Evolutionary conservation across 2,888 invertebrate species (phyloP), one percentile per base, ranked within the genome.

Genomic region (Pherbina coryleti): DNA sequence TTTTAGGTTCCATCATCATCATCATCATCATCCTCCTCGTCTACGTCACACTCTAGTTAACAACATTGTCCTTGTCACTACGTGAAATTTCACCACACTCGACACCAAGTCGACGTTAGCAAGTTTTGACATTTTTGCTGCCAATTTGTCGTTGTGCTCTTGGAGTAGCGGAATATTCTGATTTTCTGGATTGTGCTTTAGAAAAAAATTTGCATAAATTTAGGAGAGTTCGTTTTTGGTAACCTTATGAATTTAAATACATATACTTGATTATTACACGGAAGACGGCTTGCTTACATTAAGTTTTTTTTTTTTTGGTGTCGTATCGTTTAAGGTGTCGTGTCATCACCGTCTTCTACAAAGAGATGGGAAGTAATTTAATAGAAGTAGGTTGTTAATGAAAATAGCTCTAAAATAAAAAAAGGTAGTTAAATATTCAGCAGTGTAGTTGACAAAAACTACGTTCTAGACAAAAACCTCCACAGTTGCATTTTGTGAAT

Each of bases 1-100:
- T 28, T 71, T 71, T 31, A 53, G 62, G 62, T 73, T 49, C 49
- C 60, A 22, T 37, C 70, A 19, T 19, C 62, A n/a, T 62, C 31
- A 22, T 69, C 28, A 25, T 25, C 70, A 66, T 67, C 67, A 37
- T 67, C 66, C 19, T 66, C 66, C 11, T 31, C 85, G 83, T 85
- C 83, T 85, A 85, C 70, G 85, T 86, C 85, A 84, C 85, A 85
- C 85, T 85, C 85, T 84, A 85, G 85, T 85, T 85, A 85, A 83
- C 86, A 85, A 81, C 86, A 86, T 85, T 86, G 85, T 85, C 84
- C 55, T 34, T 34, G 67, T 67, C 19, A 37, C 22, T 44, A 67
- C 67, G 67, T 67, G 67, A 37, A 67, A 44, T 37, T 37, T 37
- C 44, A 22, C 67, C 44, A 37, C n/a, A 34, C 37, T 22, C 22